A percentile compares a stretch with the other conserved stretches of the same genome.
Evolutionary conservation across 2,888 invertebrate genomes (phyloP).

Genomic region (Aethes cnicana): DNA sequence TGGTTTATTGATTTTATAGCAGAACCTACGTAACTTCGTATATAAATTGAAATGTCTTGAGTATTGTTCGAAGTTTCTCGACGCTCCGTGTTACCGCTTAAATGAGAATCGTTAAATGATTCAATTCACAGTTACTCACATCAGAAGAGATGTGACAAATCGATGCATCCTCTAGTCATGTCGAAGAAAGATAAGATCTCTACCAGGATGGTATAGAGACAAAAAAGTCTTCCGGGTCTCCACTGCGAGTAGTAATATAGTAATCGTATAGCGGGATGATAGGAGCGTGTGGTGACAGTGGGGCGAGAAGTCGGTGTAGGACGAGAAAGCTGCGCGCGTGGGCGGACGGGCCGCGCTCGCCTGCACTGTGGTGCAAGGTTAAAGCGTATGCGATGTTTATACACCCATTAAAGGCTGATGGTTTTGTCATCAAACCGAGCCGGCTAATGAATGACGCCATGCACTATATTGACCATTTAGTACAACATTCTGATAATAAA

Average conservation of each 20-base stretch:
- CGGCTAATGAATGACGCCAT: background rate
- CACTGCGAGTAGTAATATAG: slow-evolving; percentile 9
- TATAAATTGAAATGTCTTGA: slow-evolving; percentile 6
- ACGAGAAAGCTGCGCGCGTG: slow-evolving; percentile 75
- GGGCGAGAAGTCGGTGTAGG: slow-evolving; percentile 42
- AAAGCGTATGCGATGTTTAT: slow-evolving; percentile 30
- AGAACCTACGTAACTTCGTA: slow-evolving; percentile 6
- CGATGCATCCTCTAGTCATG: slow-evolving; percentile 27
- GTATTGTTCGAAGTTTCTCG: slow-evolving; percentile 5
- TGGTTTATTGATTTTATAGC: slow-evolving; percentile 23
- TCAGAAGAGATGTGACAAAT: slow-evolving; percentile 29
- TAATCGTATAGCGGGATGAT: slow-evolving; percentile 4
- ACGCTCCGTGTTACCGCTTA: background rate
- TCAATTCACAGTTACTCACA: slow-evolving; percentile 13
- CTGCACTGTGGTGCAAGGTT: slow-evolving; percentile 40
- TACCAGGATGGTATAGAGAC: slow-evolving; percentile 3
- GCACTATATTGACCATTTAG: too few relatives aligned
- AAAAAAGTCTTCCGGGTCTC: slow-evolving; percentile 12
- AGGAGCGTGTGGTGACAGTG: slow-evolving; percentile 32
- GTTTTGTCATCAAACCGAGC: slow-evolving; percentile 16
- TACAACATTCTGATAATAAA: too few relatives aligned
- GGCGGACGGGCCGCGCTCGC: slow-evolving; percentile 70
- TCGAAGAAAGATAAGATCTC: slow-evolving; percentile 23
- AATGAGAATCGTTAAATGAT: slow-evolving; percentile 4
- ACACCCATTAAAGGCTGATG: slow-evolving; percentile 17